Conservation (phyloP, 2,113 vertebrate genomes). For the Poeciliopsis occidentalis region DNA sequence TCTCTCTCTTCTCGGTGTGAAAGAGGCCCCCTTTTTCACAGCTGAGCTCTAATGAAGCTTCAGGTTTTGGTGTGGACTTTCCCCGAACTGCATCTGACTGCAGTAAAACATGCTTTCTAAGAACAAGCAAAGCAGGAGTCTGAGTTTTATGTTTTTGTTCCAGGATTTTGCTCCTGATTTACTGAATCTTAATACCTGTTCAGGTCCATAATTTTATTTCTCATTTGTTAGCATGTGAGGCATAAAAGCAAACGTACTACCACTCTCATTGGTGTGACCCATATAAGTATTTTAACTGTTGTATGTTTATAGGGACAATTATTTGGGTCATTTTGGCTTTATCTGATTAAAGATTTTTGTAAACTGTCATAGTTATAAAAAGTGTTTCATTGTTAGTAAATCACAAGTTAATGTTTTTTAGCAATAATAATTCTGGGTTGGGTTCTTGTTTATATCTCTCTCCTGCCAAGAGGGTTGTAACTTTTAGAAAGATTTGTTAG, state of each 20-base stretch:
- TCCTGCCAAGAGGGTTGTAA: not conserved
- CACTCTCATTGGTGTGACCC: not conserved
- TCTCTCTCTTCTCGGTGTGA: conserved; percentile 67
- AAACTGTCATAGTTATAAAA: too few species aligned
- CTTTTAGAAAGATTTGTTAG: not conserved
- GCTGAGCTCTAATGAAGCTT: conserved; percentile 69
- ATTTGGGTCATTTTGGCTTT: not conserved
- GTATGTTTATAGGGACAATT: not conserved
- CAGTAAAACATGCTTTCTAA: conserved; percentile 33
- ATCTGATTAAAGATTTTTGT: too few species aligned
- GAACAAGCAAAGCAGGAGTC: conserved; percentile 6
- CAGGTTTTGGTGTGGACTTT: conserved; percentile 35
- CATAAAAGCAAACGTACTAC: not conserved
- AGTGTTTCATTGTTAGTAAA: too few species aligned
- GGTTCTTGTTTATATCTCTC: not conserved
- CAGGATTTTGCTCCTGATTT: conserved; percentile 1
- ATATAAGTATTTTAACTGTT: not conserved
- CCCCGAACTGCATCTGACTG: conserved; percentile 14
- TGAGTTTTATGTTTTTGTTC: not conserved
- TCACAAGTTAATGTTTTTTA: too few species aligned
- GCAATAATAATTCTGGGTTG: too few species aligned
- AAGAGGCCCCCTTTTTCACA: conserved; percentile 67
- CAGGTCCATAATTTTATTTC: not conserved
- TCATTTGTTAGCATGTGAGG: not conserved
- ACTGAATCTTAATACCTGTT: not conserved